Evolutionary conservation across 2,797 vertebrate species (phyloP).

Genomic region (Nyctibius grandis): DNA sequence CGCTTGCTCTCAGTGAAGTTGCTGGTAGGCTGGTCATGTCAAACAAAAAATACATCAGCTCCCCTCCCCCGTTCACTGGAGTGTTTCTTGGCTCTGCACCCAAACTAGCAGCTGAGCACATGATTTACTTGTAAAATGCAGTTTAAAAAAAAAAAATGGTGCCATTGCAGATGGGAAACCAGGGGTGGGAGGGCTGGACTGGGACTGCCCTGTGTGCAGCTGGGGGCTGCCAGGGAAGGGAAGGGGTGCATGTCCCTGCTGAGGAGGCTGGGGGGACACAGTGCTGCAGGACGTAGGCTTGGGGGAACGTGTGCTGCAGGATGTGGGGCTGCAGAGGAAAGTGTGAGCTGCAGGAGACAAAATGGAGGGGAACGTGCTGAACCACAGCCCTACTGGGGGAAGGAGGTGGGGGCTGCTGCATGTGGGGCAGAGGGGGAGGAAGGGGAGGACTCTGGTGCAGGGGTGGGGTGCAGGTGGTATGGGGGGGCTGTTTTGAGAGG

Average conservation of each 20-base stretch:
- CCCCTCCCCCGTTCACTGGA: constrained; percentile 24
- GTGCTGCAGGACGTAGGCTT: background rate
- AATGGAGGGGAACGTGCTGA: background rate
- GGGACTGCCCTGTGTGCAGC: background rate
- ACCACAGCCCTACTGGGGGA: background rate
- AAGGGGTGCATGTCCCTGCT: background rate
- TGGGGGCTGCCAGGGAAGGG: background rate
- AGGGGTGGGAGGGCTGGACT: background rate
- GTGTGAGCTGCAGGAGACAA: background rate
- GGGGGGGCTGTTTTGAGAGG: background rate
- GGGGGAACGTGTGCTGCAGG: background rate
- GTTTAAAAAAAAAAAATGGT: background rate
- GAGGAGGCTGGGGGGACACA: background rate
- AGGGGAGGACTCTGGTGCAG: background rate
- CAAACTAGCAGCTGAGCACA: constrained; percentile 28
- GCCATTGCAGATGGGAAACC: constrained; percentile 4
- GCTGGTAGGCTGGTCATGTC: background rate
- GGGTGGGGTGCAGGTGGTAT: background rate
- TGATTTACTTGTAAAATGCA: constrained; percentile 51
- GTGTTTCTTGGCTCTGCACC: constrained; percentile 55
- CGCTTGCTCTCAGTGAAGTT: background rate
- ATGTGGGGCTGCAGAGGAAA: background rate
- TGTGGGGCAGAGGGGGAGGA: background rate
- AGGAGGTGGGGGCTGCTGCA: background rate
- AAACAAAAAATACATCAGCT: constrained; percentile 17